Evolutionary conservation across 2,888 invertebrate genomes (phyloP), one percentile per base, ranked within the genome.

Genomic region (Aspidiotus destructor): DNA sequence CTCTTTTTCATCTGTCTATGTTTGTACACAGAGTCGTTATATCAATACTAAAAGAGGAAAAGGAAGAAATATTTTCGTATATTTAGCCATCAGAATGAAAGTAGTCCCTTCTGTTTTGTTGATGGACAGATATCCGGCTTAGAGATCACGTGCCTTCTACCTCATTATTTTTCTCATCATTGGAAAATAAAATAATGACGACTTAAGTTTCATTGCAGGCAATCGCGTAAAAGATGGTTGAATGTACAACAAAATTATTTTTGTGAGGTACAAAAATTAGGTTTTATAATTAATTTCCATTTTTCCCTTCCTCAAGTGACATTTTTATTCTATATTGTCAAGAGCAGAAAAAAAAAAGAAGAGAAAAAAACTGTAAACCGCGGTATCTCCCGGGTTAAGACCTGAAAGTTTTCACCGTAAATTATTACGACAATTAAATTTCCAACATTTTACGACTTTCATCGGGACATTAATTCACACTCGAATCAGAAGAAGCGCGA

Each of bases 341-440:
- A 28, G 28, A 28, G 28, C 28, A 28, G 28, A 28, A 28, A 28
- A 28, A 48, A 48, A 48, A 48, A 48, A 48, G 2, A 48, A n/a
- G 6, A 48, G 2, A 13, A 48, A 13, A 48, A 13, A 48, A 48
- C 48, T 48, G 11, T n/a, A 13, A 48, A 48, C 48, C 48, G 48
- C n/a, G 48, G 48, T 48, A 48, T 48, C 10, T n/a, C 10, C 48
- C n/a, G 48, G 10, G n/a, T 48, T 1, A n/a, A 48, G 48, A 11
- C n/a, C 48, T 48, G n/a, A n/a, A 48, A n/a, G 48, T 48, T 48
- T 48, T 28, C 57, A 16, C 54, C 40, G 63, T 63, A 63, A 63
- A 63, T 63, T 63, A 63, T 63, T 63, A 52, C 16, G 54, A 63
- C 63, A 63, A 63, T 63, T 63, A 63, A 63, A 63, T 63, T 63